Conservation (phyloP, 2,113 vertebrate species). For the Puma concolor region DNA sequence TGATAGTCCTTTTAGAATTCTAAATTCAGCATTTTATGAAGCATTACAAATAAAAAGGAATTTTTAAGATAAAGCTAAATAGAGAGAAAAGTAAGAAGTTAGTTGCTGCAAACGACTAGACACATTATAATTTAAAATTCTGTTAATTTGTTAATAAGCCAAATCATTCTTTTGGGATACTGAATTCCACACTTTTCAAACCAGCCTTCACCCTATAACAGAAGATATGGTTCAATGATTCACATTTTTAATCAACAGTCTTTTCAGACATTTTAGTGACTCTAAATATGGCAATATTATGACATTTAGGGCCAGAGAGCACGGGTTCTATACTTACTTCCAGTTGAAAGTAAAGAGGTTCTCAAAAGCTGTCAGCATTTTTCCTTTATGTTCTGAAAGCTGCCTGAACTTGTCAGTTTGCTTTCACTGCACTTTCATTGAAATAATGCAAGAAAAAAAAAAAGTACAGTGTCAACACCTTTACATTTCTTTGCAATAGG, state of each 20-base stretch:
- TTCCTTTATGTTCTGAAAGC: conserved; percentile 29
- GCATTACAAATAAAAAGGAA: not conserved
- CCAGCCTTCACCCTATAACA: not conserved
- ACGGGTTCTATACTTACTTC: not conserved
- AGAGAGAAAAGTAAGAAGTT: not conserved
- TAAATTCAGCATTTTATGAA: not conserved
- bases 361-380: conserved; percentile 39
- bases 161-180: not conserved
- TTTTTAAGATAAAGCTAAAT: conserved; percentile 30
- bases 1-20: conserved; percentile 5
- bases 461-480: not conserved
- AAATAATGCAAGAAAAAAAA: conserved; percentile 53
- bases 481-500: conserved; percentile 40
- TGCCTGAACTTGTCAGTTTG: conserved; percentile 41
- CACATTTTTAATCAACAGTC: conserved; percentile 2
- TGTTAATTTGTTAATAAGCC: not conserved
- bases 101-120: not conserved
- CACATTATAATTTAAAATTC: not conserved
- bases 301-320: not conserved
- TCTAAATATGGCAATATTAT: conserved; percentile 2
- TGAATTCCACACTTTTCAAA: not conserved
- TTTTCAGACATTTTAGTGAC: not conserved
- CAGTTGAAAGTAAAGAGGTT: conserved; percentile 27
- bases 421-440: conserved; percentile 30
- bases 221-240: not conserved